phyloP scores from a whole-genome alignment of 2,888 invertebrate species.

The Synanthedon tipuliformis region DNA sequence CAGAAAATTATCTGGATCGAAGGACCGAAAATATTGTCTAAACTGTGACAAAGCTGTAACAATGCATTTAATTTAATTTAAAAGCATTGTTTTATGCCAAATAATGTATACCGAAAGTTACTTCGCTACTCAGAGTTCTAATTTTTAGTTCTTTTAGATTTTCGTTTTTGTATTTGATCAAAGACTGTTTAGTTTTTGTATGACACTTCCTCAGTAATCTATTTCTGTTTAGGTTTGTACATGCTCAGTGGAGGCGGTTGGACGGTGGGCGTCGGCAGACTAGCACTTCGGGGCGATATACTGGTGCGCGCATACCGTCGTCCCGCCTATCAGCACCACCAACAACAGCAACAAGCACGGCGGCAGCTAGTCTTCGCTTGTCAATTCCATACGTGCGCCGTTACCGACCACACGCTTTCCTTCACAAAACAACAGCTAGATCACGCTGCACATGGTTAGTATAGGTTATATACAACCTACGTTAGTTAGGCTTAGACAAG shows the following conservation, averaged over 20 bases:
- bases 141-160: background rate
- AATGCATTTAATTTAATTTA: too few relatives aligned
- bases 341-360: conserved; percentile 13
- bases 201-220: background rate
- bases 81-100: too few relatives aligned
- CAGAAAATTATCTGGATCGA: too few relatives aligned
- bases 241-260: conserved; percentile 76
- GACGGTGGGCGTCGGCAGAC: conserved; percentile 70
- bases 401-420: conserved; percentile 84
- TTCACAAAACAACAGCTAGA: conserved; percentile 90
- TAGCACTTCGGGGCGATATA: conserved; percentile 88
- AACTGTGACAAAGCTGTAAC: too few relatives aligned
- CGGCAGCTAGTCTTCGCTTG: conserved; percentile 84
- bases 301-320: conserved; percentile 91
- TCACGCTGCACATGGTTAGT: conserved; percentile 81
- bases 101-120: too few relatives aligned
- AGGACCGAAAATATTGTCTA: too few relatives aligned
- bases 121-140: too few relatives aligned
- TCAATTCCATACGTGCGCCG: conserved; percentile 95
- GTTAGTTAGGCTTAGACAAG: too few relatives aligned
- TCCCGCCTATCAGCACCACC: conserved; percentile 40
- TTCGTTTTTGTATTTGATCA: background rate
- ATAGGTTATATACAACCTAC: too few relatives aligned
- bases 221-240: conserved; percentile 69
- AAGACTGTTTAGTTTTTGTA: conserved; percentile 8